Evolutionary conservation across 2,888 invertebrate species (phyloP).

Genomic region (Didymodactylos carnosus): DNA sequence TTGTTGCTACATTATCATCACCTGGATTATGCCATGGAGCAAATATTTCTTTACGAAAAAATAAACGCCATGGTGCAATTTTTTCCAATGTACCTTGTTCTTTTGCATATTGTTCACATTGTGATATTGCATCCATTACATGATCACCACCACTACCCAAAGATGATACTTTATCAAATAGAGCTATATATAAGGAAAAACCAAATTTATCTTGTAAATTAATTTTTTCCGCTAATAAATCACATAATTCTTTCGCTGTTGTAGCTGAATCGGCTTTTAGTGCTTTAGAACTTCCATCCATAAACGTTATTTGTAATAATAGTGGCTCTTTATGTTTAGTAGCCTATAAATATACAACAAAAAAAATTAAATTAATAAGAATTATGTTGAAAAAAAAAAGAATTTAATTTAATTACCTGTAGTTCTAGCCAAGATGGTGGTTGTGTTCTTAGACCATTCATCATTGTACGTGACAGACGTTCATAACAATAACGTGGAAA

Average conservation of each 20-base stretch:
- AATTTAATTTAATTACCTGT: conserved; percentile 37
- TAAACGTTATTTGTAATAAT: conserved; percentile 92
- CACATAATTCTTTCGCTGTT: conserved; percentile 83
- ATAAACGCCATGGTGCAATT: conserved; percentile 90
- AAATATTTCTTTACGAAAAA: conserved; percentile 73
- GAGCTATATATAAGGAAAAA: conserved; percentile 88
- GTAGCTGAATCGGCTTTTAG: conserved; percentile 88
- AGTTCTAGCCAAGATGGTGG: conserved; percentile 95
- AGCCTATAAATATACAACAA: conserved; percentile 45
- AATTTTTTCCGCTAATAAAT: conserved; percentile 86
- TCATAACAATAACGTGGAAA: conserved; percentile 97
- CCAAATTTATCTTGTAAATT: conserved; percentile 84
- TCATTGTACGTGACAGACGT: conserved; percentile 75
- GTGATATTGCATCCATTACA: conserved; percentile 98
- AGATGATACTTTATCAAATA: conserved; percentile 90
- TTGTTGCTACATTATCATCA: conserved; percentile 85
- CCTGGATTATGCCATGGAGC: conserved; percentile 79
- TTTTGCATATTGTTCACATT: conserved; percentile 97
- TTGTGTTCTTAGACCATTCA: conserved; percentile 91
- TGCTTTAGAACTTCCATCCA: conserved; percentile 94
- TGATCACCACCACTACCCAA: conserved; percentile 94
- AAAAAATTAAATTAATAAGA: no score
- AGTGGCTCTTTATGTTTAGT: conserved; percentile 96
- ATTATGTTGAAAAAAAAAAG: conserved; percentile 43
- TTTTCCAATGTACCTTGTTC: conserved; percentile 94